Percentiles rank a stretch among this genome's conserved stretches.
These are phyloP conservation scores for Melanostoma mellinum DNA, from an alignment of 2,888 invertebrate genomes.

Conservation along the genomic window DNA sequence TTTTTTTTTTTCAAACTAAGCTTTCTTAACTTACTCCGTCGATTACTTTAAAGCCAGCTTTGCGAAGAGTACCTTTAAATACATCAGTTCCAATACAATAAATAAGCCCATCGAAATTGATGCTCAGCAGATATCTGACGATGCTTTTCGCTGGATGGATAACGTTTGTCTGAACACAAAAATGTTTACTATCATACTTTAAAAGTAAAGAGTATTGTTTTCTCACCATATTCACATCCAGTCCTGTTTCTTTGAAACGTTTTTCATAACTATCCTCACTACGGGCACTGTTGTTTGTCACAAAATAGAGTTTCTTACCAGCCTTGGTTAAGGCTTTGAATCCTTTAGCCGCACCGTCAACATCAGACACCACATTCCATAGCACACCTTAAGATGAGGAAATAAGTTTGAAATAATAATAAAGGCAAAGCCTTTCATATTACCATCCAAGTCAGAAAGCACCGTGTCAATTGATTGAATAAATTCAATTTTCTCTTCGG, in stretches of 20 bases:
- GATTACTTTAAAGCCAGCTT: conserved; percentile 81
- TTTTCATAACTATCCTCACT: conserved; percentile 75
- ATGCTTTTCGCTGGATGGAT: conserved; percentile 82
- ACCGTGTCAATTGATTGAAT: conserved; percentile 83
- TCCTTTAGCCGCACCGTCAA: conserved; percentile 79
- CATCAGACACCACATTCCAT: conserved; percentile 77
- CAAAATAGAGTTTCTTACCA: conserved; percentile 81
- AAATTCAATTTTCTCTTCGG: conserved; percentile 79
- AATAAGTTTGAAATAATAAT: not conserved
- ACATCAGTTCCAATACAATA: conserved; percentile 80
- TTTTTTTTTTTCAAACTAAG: not conserved
- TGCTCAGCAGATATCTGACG: conserved; percentile 82
- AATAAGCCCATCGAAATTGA: conserved; percentile 82
- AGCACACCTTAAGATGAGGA: conserved; percentile 81
- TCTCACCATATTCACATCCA: conserved; percentile 76
- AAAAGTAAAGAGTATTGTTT: not conserved
- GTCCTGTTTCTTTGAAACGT: conserved; percentile 75
- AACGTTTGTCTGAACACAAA: conserved; percentile 74
- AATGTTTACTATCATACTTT: not conserved
- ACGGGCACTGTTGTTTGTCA: conserved; percentile 82
- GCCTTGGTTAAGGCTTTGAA: conserved; percentile 78
- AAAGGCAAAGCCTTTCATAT: conserved; percentile 51
- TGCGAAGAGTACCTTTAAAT: conserved; percentile 79
- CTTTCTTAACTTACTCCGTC: conserved; percentile 78
- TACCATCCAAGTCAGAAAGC: conserved; percentile 85